Conservation (phyloP, 2,797 vertebrate species). For the Hippocampus kuda region DNA sequence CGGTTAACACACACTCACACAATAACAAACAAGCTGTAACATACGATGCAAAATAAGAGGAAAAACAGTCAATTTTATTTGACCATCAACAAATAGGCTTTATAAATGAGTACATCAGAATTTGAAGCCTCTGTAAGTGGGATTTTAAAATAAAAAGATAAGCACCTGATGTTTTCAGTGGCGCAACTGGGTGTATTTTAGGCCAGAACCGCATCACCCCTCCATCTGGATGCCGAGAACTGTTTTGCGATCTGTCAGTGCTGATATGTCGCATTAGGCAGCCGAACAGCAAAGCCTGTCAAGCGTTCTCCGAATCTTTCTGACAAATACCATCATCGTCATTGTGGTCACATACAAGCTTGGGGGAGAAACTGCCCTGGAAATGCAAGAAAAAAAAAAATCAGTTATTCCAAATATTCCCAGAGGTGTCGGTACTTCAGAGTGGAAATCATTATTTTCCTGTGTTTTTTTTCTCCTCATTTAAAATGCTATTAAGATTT, state of each 20-base stretch:
- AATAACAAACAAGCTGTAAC: no score
- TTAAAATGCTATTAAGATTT: not conserved
- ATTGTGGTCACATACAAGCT: not conserved
- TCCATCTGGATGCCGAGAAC: slow-evolving; percentile 21
- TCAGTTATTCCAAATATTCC: no score
- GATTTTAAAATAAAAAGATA: not conserved
- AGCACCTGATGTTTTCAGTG: not conserved
- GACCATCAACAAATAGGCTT: not conserved
- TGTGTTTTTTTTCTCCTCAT: no score
- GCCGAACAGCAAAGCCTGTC: slow-evolving; percentile 20
- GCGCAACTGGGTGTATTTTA: not conserved
- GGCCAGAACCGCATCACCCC: slow-evolving; percentile 9
- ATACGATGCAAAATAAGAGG: not conserved
- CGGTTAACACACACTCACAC: no score
- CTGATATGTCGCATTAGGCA: slow-evolving; percentile 24
- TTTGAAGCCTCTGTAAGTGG: not conserved
- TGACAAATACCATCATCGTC: slow-evolving; percentile 4
- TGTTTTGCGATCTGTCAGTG: slow-evolving; percentile 28
- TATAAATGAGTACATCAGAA: not conserved
- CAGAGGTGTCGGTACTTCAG: no score
- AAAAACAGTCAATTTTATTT: not conserved
- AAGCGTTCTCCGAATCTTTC: slow-evolving; percentile 17
- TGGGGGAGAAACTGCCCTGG: not conserved
- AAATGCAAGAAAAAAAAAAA: not conserved
- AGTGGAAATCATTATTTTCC: no score